Percentiles rank a stretch among this genome's conserved stretches.
Conservation (phyloP, 30 jellyfish, hydroid and myxozoan species). For the Euphysa ruthae region DNA sequence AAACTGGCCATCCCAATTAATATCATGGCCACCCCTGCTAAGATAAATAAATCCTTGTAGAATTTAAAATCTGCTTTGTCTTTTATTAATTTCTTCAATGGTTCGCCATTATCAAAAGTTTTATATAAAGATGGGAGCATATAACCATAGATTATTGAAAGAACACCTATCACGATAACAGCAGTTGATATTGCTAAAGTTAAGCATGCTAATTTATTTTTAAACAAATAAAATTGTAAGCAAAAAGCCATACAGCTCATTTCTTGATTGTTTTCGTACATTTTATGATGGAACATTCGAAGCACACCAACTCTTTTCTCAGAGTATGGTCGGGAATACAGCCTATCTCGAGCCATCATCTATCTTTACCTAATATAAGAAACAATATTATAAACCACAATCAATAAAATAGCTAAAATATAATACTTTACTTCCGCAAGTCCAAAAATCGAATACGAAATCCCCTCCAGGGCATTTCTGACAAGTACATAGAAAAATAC, state of each 20-base stretch:
- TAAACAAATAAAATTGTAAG: not conserved
- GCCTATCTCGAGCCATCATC: too few species aligned
- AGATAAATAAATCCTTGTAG: constrained; percentile 1
- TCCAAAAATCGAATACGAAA: too few species aligned
- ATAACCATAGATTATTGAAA: not conserved
- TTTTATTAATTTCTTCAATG: not conserved
- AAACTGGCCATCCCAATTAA: not conserved
- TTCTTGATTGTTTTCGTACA: not conserved
- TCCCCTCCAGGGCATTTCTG: too few species aligned
- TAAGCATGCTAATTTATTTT: not conserved
- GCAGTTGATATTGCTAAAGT: not conserved
- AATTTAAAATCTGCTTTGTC: not conserved
- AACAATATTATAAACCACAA: too few species aligned
- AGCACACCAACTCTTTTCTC: constrained; percentile 2
- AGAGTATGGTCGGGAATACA: too few species aligned
- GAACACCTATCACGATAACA: not conserved
- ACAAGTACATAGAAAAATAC: too few species aligned
- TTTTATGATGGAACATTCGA: not conserved
- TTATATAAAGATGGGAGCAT: not conserved
- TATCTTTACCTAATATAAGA: too few species aligned
- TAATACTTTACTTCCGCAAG: too few species aligned
- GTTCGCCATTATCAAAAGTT: not conserved
- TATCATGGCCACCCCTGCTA: not conserved
- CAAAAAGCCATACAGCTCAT: not conserved
- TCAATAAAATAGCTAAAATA: too few species aligned